phyloP scores from a whole-genome alignment of 2,888 invertebrate genomes.

The Acrobasis consociella region DNA sequence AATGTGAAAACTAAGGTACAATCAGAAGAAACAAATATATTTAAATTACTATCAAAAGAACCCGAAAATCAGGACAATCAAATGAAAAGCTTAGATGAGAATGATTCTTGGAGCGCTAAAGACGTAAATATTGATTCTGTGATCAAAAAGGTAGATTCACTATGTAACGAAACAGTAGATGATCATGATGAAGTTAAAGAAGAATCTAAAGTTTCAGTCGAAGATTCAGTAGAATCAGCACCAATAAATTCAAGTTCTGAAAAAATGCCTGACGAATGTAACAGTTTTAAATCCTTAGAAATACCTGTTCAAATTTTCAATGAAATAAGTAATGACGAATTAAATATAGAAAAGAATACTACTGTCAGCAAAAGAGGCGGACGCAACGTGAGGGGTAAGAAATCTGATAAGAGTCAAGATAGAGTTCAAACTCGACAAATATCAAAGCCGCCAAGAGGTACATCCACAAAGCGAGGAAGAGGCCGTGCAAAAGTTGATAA shows the following conservation, averaged over 20 bases:
- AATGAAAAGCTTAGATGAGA: slow-evolving; percentile 85
- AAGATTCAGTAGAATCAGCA: slow-evolving; percentile 30
- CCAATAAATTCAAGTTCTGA: slow-evolving; percentile 28
- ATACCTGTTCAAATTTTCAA: slow-evolving; percentile 34
- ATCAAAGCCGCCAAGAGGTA: slow-evolving; percentile 64
- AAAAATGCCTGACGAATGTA: slow-evolving; percentile 30
- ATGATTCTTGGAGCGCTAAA: slow-evolving; percentile 90
- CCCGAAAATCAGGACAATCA: slow-evolving; percentile 41
- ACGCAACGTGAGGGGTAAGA: slow-evolving; percentile 69
- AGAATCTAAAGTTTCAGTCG: slow-evolving; percentile 36
- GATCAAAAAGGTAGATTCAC: slow-evolving; percentile 89
- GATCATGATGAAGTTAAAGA: slow-evolving; percentile 42
- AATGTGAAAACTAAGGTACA: slow-evolving; percentile 22
- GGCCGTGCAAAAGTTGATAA: slow-evolving; percentile 80
- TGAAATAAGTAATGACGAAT: slow-evolving; percentile 43
- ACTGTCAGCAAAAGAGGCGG: slow-evolving; percentile 65
- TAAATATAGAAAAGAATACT: slow-evolving; percentile 41
- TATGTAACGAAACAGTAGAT: slow-evolving; percentile 77
- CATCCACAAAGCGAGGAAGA: slow-evolving; percentile 71
- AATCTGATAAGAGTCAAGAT: slow-evolving; percentile 60
- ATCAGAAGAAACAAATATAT: slow-evolving; percentile 26
- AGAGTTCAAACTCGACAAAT: slow-evolving; percentile 76
- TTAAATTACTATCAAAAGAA: slow-evolving; percentile 27
- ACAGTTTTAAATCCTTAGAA: slow-evolving; percentile 32
- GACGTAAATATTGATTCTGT: slow-evolving; percentile 92